A percentile compares a stretch with the other conserved stretches of the same genome.
phyloP scores from a whole-genome alignment of 2,113 vertebrate species.

The Ramphastos sulfuratus region DNA sequence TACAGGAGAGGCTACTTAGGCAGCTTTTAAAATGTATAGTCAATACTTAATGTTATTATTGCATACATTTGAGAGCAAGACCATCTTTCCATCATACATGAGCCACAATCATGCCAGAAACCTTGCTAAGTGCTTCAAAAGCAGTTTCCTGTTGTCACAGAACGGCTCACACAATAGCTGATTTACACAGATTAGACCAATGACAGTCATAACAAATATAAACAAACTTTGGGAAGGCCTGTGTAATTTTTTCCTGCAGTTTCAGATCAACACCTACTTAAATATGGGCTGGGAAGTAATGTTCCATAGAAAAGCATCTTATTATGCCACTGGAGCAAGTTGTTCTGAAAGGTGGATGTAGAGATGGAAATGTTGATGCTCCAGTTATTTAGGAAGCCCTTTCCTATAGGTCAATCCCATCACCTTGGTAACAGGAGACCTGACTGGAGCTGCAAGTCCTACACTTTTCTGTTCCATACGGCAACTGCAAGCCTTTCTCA shows the following conservation, averaged over 20 bases:
- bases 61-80: background rate
- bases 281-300: background rate
- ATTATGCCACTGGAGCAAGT: background rate
- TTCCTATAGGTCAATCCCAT: fast-evolving
- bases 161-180: background rate
- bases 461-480: fast-evolving
- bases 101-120: background rate
- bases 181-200: background rate
- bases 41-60: background rate
- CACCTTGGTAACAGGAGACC: fast-evolving
- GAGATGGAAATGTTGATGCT: fast-evolving
- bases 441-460: background rate
- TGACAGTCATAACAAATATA: background rate
- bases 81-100: fast-evolving
- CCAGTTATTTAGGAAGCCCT: fast-evolving
- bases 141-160: background rate
- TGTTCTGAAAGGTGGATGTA: fast-evolving
- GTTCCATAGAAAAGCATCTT: fast-evolving
- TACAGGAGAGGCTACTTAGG: background rate
- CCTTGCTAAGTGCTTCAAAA: background rate
- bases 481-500: background rate
- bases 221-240: background rate
- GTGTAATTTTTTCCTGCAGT: background rate
- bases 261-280: background rate
- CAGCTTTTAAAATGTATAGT: background rate